Evolutionary conservation across 2,888 invertebrate genomes (phyloP).

Genomic region (Chironomus riparius): DNA sequence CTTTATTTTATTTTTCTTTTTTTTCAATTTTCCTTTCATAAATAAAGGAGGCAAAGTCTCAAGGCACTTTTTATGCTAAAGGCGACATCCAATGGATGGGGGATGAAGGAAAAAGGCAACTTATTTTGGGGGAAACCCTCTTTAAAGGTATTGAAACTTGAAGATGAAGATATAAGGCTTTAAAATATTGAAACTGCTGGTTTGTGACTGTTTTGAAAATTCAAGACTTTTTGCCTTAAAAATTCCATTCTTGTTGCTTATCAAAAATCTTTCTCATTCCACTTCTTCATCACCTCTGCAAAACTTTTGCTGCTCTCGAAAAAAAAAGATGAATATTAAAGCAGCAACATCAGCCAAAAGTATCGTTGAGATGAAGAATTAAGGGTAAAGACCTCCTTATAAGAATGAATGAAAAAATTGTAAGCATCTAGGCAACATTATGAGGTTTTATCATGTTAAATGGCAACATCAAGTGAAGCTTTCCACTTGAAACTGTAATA

Average conservation of each 20-base stretch:
- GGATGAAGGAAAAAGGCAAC: not conserved
- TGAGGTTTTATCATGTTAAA: conserved; percentile 10
- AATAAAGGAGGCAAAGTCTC: not conserved
- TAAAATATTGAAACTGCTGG: too few species aligned
- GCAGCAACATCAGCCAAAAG: not conserved
- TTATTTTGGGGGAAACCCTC: not conserved
- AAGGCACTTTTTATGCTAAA: not conserved
- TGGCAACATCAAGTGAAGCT: not conserved
- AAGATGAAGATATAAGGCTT: too few species aligned
- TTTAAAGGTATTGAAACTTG: too few species aligned
- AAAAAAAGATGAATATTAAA: not conserved
- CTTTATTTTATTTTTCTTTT: not conserved
- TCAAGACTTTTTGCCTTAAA: not conserved
- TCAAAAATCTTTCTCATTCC: not conserved
- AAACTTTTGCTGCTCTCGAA: not conserved
- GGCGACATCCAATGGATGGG: not conserved
- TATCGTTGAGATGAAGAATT: not conserved
- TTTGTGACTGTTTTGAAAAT: too few species aligned
- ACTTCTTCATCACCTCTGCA: not conserved
- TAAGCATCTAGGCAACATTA: not conserved
- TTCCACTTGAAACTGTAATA: conserved; percentile 13
- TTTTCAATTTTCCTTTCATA: not conserved
- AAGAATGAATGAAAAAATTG: not conserved
- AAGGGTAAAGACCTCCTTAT: not conserved
- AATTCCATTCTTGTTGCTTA: not conserved